Evolutionary conservation across 2,888 invertebrate species (phyloP).

Genomic region (Drosophila antonietae): DNA sequence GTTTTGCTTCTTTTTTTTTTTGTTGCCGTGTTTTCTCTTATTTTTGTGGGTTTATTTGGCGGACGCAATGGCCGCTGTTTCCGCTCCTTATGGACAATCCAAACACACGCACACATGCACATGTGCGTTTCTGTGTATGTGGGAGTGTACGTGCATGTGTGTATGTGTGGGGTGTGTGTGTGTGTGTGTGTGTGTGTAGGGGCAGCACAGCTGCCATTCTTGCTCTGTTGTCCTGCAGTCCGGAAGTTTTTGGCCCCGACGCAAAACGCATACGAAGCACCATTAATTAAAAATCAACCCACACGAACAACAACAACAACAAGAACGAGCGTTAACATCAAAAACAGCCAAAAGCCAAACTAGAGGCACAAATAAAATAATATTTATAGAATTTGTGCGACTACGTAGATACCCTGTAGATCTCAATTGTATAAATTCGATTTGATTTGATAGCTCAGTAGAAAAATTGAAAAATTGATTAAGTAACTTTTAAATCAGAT

Average conservation of each 20-base stretch:
- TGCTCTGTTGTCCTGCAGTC: conserved; percentile 37
- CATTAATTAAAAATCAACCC: conserved; percentile 75
- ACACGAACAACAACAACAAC: conserved; percentile 57
- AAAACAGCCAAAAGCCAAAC: conserved; percentile 57
- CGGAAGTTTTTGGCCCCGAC: conserved; percentile 59
- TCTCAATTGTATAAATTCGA: too few species aligned
- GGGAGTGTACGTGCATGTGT: too few species aligned
- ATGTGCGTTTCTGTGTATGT: conserved; percentile 1
- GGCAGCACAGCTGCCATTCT: conserved; percentile 41
- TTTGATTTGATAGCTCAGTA: too few species aligned
- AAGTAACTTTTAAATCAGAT: too few species aligned
- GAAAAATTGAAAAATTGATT: too few species aligned
- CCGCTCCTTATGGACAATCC: conserved; percentile 48
- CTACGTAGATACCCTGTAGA: conserved; percentile 2
- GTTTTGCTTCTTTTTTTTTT: conserved; percentile 34
- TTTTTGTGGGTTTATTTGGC: conserved; percentile 51
- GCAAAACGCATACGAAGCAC: conserved; percentile 75
- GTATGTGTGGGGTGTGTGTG: too few species aligned
- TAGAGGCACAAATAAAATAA: conserved; percentile 21
- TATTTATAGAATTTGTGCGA: background rate
- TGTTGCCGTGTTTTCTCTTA: conserved; percentile 10
- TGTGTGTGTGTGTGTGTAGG: background rate
- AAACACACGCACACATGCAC: conserved; percentile 10
- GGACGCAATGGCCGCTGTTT: conserved; percentile 45
- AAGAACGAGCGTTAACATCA: conserved; percentile 54